Conservation (phyloP, 2,797 vertebrate species). For the Pteronotus mesoamericanus region DNA sequence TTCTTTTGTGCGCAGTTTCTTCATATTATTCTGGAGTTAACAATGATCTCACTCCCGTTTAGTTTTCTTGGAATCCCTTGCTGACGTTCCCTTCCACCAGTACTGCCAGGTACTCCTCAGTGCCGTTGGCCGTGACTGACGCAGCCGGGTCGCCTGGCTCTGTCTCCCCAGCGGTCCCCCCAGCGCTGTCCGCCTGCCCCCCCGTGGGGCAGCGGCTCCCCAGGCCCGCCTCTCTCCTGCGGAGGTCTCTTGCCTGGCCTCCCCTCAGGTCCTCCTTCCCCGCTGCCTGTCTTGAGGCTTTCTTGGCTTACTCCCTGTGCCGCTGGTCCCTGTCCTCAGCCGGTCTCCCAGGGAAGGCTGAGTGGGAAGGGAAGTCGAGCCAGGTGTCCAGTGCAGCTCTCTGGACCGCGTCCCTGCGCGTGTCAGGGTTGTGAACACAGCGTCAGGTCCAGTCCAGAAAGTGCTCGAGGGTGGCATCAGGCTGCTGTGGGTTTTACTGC, state of each 20-base stretch:
- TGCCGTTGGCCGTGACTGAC: rapidly evolving
- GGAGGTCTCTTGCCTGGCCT: background rate
- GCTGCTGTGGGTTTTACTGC: background rate
- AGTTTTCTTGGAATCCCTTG: background rate
- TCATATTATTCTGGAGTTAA: background rate
- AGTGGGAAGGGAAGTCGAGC: background rate
- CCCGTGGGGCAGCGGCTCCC: background rate
- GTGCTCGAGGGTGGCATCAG: background rate
- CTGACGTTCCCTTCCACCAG: background rate
- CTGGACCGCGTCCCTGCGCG: background rate
- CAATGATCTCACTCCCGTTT: background rate
- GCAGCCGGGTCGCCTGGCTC: rapidly evolving
- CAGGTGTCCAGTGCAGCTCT: background rate
- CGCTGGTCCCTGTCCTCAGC: rapidly evolving
- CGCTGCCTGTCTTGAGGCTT: rapidly evolving
- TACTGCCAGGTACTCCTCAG: background rate
- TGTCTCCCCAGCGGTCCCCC: background rate
- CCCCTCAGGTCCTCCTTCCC: background rate
- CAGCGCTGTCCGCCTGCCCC: background rate
- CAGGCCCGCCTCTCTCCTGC: background rate
- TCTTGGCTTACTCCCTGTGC: background rate
- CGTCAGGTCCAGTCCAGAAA: background rate
- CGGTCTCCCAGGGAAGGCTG: background rate
- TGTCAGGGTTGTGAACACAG: background rate
- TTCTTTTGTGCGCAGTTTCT: no score